Evolutionary conservation across 2,113 vertebrate species (phyloP).

Genomic region (Tricholaema leucomelas): DNA sequence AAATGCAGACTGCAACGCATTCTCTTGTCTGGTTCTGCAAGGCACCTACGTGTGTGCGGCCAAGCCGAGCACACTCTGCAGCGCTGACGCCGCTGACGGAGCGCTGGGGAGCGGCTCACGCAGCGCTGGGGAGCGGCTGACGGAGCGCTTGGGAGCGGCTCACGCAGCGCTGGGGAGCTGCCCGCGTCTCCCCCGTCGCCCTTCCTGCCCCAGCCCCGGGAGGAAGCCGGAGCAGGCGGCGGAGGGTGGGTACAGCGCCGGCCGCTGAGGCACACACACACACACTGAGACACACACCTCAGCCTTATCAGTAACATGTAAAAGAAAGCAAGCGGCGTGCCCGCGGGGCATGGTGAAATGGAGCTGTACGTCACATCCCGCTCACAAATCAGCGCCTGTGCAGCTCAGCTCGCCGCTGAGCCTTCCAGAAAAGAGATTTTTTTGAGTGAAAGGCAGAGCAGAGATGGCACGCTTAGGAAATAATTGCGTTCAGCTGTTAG

Average conservation of each 20-base stretch:
- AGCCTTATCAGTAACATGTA: neutral
- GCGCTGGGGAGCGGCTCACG: neutral
- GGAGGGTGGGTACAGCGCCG: neutral
- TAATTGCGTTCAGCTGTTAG: neutral
- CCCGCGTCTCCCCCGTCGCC: neutral
- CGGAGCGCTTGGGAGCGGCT: neutral
- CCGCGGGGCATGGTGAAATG: neutral
- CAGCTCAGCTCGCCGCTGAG: neutral
- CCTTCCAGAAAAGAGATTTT: neutral
- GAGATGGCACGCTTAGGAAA: neutral
- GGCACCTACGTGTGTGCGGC: neutral
- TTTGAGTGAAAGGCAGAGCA: neutral
- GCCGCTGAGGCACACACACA: neutral
- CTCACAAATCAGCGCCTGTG: neutral
- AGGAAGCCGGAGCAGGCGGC: conserved; percentile 23
- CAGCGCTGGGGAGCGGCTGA: neutral
- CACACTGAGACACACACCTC: neutral
- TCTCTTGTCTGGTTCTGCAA: neutral
- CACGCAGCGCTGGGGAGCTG: neutral
- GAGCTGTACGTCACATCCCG: neutral
- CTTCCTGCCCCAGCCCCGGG: conserved; percentile 36
- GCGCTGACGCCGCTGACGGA: neutral
- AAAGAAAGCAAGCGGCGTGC: neutral
- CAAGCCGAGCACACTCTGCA: neutral
- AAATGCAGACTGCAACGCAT: neutral